Evolutionary conservation across 2,113 vertebrate genomes (phyloP), one percentile per base, ranked within the genome.

Genomic region (Camelus bactrianus): DNA sequence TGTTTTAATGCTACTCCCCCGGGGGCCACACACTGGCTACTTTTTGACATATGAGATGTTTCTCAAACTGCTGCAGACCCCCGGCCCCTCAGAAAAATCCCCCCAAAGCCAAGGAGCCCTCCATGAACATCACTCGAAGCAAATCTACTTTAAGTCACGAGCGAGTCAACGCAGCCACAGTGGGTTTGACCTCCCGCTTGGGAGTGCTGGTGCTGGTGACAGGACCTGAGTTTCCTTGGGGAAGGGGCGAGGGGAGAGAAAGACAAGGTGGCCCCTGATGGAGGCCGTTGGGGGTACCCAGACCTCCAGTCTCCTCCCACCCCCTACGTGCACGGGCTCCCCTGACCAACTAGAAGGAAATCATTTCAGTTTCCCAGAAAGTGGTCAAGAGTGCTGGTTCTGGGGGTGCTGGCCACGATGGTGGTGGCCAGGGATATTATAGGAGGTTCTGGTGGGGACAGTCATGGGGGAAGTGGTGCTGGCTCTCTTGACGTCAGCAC

Each of bases 391-490:
- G 14, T 16, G 32, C 35, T 8, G 35, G 7, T 50, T 9, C 69
- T 0, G 65, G 22, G 52, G 54, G 11, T n/a, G 46, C 20, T n/a
- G 58, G 24, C 9, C 2, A 19, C 3, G 3, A 28, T 1, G 42
- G 65, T 2, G 42, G 65, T 1, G 13, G 15, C 7, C 11, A 0
- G 60, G 50, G 48, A 32, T 35, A 2, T 56, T 10, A 11, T 0
- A 13, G 35, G 67, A 50, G 46, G 26, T 10, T 12, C 6, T 26
- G 13, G 22, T 46, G 75, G 14, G 28, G 62, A 73, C 26, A 7
- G 35, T 0, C 13, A 2, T 0, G 0, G 89, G 52, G 11, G 10
- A 15, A 16, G 60, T 8, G 2, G 9, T 1, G 5, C 73, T 4
- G 8, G 50, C 2, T 2, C 9, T 17, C 52, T 3, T 32, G 52